A percentile compares a stretch with the other conserved stretches of the same genome.
phyloP scores from a whole-genome alignment of 2,797 vertebrate species.

The Rachycentron canadum region DNA sequence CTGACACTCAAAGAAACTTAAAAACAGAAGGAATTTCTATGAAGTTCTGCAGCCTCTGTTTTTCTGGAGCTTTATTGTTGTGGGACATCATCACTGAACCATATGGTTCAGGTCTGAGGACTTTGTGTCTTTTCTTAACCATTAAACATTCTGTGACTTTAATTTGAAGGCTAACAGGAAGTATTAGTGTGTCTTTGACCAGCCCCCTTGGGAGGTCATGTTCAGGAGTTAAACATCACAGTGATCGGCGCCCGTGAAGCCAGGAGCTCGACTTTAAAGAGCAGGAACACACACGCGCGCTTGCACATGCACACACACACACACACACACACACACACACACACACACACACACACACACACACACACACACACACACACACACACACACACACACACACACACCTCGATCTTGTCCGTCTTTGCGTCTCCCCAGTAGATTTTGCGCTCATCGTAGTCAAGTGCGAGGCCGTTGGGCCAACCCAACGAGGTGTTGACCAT shows the following conservation, averaged over 20 bases:
- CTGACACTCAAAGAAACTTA: too few species aligned
- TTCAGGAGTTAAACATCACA: neutral
- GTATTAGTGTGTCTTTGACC: neutral
- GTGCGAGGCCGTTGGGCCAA: constrained; percentile 96
- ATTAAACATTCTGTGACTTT: neutral
- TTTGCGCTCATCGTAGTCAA: constrained; percentile 92
- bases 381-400: constrained; percentile 38
- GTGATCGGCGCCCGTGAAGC: neutral
- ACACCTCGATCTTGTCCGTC: constrained; percentile 96
- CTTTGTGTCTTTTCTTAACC: neutral
- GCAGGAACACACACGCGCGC: neutral
- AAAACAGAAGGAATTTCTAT: too few species aligned
- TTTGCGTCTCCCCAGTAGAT: constrained; percentile 99
- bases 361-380: neutral
- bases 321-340: constrained; percentile 37
- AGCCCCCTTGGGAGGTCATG: neutral
- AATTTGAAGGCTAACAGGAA: constrained; percentile 32
- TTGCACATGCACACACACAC: neutral
- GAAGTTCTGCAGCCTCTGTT: too few species aligned
- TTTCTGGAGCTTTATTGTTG: too few species aligned
- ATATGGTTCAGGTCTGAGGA: too few species aligned
- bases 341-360: constrained; percentile 74
- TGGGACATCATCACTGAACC: too few species aligned
- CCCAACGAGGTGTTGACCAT: constrained; percentile 97
- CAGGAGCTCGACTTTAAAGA: neutral